phyloP scores from a whole-genome alignment of 2,797 vertebrate genomes.

The Salarias fasciatus region DNA sequence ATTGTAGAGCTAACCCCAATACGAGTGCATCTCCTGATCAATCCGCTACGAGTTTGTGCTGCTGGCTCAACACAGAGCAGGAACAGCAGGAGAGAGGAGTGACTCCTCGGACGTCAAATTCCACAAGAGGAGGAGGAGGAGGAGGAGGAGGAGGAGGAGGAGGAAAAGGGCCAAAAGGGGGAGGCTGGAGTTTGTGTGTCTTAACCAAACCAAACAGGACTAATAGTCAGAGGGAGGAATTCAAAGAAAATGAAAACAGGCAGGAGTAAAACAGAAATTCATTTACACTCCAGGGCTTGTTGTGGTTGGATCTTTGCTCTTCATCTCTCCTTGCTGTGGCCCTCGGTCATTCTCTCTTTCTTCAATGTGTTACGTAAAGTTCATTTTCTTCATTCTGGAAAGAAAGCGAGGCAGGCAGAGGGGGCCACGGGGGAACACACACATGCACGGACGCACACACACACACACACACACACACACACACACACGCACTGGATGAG shows the following conservation, averaged over 20 bases:
- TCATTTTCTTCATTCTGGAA: constrained; percentile 37
- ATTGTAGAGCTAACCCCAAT: constrained; percentile 20
- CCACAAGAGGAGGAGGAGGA: constrained; percentile 56
- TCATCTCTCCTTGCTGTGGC: constrained; percentile 13
- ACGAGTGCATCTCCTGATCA: constrained; percentile 18
- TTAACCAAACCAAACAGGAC: constrained; percentile 60
- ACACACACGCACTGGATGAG: not conserved
- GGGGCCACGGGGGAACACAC: constrained; percentile 6
- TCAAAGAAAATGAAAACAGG: constrained; percentile 57
- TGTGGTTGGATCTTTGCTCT: constrained; percentile 42
- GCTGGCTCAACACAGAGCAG: constrained; percentile 47
- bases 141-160: constrained; percentile 6
- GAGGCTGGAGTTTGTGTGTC: constrained; percentile 32
- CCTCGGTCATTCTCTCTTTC: constrained; percentile 56
- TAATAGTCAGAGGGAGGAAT: constrained; percentile 55
- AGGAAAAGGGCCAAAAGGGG: constrained; percentile 10
- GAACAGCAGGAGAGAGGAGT: constrained; percentile 54
- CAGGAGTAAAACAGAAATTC: constrained; percentile 44
- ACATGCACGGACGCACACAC: not conserved
- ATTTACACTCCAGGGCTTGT: constrained; percentile 25
- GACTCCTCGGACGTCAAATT: constrained; percentile 63
- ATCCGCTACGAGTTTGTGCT: constrained; percentile 45
- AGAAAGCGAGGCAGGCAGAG: constrained; percentile 35
- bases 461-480: not conserved
- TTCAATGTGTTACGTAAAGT: constrained; percentile 15